These are phyloP conservation scores for Upupa epops DNA, from an alignment of 2,113 vertebrate species.

Conservation along the genomic window DNA sequence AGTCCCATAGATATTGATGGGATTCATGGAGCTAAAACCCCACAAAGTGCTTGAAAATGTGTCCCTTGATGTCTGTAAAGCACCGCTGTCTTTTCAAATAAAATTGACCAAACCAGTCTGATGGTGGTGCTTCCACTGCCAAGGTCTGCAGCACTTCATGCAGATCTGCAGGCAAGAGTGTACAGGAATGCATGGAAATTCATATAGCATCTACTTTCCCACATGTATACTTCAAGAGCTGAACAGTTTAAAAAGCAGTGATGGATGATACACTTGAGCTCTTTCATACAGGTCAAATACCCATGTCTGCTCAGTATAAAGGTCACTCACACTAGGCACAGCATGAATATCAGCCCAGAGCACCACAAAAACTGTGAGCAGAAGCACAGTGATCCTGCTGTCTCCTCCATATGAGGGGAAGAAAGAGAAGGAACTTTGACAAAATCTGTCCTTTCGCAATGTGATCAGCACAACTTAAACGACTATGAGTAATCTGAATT, in stretches of 20 bases:
- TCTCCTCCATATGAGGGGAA: fast-evolving
- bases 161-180: background rate
- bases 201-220: background rate
- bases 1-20: background rate
- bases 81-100: background rate
- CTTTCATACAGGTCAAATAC: background rate
- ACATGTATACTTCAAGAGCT: fast-evolving
- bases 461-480: background rate
- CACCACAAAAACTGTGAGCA: background rate
- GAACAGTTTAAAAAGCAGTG: background rate
- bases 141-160: background rate
- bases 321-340: background rate
- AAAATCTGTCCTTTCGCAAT: background rate
- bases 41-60: background rate
- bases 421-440: background rate
- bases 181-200: background rate
- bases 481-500: background rate
- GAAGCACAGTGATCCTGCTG: background rate
- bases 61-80: background rate
- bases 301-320: background rate
- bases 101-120: background rate
- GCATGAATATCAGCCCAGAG: fast-evolving
- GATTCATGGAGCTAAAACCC: background rate
- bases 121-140: background rate
- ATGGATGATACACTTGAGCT: background rate